phyloP scores from a whole-genome alignment of 2,888 invertebrate species.

The Eupithecia subumbrata region DNA sequence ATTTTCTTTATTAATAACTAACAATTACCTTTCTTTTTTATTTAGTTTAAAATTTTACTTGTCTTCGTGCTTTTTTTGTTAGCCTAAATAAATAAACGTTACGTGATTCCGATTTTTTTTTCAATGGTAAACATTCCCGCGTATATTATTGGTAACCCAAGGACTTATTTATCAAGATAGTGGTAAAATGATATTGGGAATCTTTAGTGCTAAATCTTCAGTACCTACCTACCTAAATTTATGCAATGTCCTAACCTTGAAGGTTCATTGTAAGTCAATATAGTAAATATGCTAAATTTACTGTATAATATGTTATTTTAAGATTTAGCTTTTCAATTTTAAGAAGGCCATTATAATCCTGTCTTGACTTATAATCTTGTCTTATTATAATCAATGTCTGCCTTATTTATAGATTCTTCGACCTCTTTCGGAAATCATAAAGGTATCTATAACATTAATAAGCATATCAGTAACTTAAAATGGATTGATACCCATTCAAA shows the following conservation, averaged over 20 bases:
- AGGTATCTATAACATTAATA: not conserved
- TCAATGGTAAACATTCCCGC: no score
- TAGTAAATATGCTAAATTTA: constrained; percentile 13
- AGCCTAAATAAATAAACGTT: not conserved
- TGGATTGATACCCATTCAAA: not conserved
- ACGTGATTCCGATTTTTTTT: not conserved
- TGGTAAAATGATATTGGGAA: not conserved
- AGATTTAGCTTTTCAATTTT: not conserved
- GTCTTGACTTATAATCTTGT: not conserved
- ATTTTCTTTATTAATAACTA: not conserved
- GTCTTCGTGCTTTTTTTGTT: not conserved
- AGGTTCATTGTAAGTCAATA: constrained; percentile 32
- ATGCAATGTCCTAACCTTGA: constrained; percentile 36
- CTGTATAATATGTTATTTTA: not conserved
- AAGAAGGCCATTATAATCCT: not conserved
- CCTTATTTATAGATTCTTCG: constrained; percentile 1
- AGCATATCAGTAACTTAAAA: not conserved
- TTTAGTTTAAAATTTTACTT: not conserved
- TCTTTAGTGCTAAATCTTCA: constrained; percentile 1
- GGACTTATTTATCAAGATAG: not conserved
- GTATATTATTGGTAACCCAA: not conserved
- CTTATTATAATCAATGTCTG: not conserved
- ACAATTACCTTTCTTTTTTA: not conserved
- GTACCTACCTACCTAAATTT: constrained; percentile 21
- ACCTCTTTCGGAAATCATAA: not conserved